Evolutionary conservation across 2,113 vertebrate genomes (phyloP).

Genomic region (Brachypteracias leptosomus): DNA sequence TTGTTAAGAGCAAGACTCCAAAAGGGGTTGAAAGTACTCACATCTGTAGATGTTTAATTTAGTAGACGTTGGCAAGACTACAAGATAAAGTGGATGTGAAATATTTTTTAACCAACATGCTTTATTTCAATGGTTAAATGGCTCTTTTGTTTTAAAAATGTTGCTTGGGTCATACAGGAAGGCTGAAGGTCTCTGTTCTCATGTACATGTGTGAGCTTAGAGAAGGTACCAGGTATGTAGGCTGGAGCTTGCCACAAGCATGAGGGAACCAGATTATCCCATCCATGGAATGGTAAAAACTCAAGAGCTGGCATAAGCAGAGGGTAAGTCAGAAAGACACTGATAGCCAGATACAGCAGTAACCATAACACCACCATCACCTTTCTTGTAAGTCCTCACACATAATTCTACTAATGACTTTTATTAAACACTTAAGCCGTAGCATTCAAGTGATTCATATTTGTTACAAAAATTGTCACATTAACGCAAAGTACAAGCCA

Average conservation of each 20-base stretch:
- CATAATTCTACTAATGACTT: constrained; percentile 43
- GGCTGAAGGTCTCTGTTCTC: background rate
- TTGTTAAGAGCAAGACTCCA: background rate
- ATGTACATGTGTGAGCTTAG: background rate
- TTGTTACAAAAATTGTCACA: constrained; percentile 49
- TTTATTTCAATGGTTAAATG: background rate
- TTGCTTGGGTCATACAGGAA: background rate
- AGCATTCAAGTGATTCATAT: constrained; percentile 58
- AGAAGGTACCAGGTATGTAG: rapidly evolving
- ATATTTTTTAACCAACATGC: background rate
- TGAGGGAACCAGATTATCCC: background rate
- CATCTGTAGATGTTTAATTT: background rate
- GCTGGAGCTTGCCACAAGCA: background rate
- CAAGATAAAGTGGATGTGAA: background rate
- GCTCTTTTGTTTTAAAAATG: background rate
- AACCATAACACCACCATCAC: constrained; percentile 14
- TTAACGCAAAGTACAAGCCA: constrained; percentile 66
- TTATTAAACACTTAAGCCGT: constrained; percentile 61
- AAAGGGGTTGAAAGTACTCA: background rate
- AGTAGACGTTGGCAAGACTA: background rate
- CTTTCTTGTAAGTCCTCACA: constrained; percentile 17
- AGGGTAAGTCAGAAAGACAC: background rate
- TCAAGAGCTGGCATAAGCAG: background rate
- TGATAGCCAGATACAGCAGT: background rate
- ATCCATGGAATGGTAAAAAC: background rate